Evolutionary conservation across 1,140 invertebrate species (phyloP), one percentile per base, ranked within the genome.

Genomic region (Platorchestia sp.): DNA sequence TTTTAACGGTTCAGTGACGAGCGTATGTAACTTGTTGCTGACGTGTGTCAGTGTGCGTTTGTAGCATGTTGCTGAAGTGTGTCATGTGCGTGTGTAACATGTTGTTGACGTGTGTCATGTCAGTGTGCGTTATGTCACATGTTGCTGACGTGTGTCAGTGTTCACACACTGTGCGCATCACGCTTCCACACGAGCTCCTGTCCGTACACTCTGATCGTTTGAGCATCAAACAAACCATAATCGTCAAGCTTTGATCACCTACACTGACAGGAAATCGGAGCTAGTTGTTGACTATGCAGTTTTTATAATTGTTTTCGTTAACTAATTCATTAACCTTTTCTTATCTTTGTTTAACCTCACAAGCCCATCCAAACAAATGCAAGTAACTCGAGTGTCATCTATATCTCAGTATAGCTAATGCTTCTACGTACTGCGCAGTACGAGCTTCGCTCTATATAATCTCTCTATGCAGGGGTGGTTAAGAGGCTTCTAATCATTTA

Each of bases 341-440:
- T 89, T 89, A 5, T 95, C 27, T 36, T 91, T 45, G 90, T 89
- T 95, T 87, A 89, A 42, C 87, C 43, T 89, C 40, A 47, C 91
- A n/a, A 93, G 91, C 91, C 91, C 91, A 45, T 93, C 91, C 43
- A 93, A 93, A 47, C 91, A 93, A 93, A 93, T 93, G 91, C 91
- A 93, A 93, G 91, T 93, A 93, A 93, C 91, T 36, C 45, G 40
- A 89, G n/a, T 89, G 41, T 14, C 43, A 44, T 10, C 41, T 89
- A 42, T 42, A 42, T 42, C 36, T 36, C 10, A 42, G n/a, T 89
- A 89, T 42, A 89, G 87, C 87, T 89, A 42, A 7, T 89, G 87
- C 87, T 89, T 89, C 43, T 36, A 89, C 27, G 0, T 89, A 42
- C n/a, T n/a, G n/a, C n/a, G n/a, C 59, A 75, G 27, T 75, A 10